A percentile compares a stretch with the other conserved stretches of the same genome.
Conservation (phyloP, 2,888 invertebrate species). For the Tiliacea citrago region DNA sequence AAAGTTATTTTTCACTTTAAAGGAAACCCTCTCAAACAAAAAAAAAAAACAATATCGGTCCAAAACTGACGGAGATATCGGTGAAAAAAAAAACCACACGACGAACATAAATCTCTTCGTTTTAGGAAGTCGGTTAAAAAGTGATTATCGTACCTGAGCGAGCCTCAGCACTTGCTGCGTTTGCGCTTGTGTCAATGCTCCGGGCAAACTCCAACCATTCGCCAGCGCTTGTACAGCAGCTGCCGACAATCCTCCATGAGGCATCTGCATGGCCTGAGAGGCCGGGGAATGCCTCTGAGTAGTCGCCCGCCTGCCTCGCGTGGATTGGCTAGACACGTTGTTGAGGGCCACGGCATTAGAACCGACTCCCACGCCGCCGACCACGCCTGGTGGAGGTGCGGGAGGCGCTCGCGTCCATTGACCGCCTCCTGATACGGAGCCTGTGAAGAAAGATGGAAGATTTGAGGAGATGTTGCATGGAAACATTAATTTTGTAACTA, state of each 20-base stretch:
- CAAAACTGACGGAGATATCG: no score
- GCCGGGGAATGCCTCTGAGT: conserved; percentile 80
- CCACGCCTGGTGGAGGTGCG: conserved; percentile 91
- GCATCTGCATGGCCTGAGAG: conserved; percentile 83
- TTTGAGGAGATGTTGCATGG: background rate
- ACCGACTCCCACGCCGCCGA: conserved; percentile 74
- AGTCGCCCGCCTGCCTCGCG: conserved; percentile 79
- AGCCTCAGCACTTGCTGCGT: conserved; percentile 89
- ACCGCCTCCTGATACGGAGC: conserved; percentile 89
- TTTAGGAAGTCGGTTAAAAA: no score
- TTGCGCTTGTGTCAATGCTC: conserved; percentile 86
- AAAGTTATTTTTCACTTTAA: no score
- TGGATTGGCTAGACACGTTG: conserved; percentile 77
- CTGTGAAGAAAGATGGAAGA: conserved; percentile 64
- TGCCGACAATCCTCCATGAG: conserved; percentile 82
- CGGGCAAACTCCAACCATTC: conserved; percentile 83
- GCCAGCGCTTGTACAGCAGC: conserved; percentile 86
- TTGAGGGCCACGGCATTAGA: conserved; percentile 72
- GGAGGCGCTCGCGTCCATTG: conserved; percentile 95
- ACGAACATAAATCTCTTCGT: no score
- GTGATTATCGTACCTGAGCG: conserved; percentile 81
- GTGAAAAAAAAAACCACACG: no score
- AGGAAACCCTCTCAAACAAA: no score
- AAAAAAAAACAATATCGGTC: no score
- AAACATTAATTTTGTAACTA: background rate